Base-by-base conservation (phyloP, 2,888 invertebrate genomes). In the Xanthorhoe designata region DNA sequence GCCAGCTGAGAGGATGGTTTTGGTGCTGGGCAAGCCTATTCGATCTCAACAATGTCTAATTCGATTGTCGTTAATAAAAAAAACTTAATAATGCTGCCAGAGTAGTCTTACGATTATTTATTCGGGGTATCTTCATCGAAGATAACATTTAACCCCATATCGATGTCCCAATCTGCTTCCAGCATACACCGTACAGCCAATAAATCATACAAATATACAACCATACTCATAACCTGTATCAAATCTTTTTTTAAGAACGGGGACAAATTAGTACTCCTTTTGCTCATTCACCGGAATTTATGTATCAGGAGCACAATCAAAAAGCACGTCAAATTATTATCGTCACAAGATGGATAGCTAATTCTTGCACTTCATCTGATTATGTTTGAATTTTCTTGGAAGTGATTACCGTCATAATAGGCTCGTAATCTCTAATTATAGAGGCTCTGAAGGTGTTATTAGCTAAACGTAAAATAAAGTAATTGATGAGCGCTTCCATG, bases 271-370 rank as follows among this genome's bases (percentile, higher is more conserved):
- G 17, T 57, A 13, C 32, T 49, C 47, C 47, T 42, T 42, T 47
- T 17, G 17, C 15, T 47, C 17, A 47, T 47, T 67, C 72, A 75
- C 18, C 52, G 78, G 77, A 82, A 86, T 83, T 84, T 82, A 83
- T 79, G 85, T 90, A 90, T 90, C 90, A 77, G 13, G 42, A 15
- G 42, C 54, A 63, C 24, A 63, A 67, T 60, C 62, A 63, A 38
- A 62, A 47, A 47, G 18, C 80, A 82, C 85, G 90, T 91, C 91
- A 89, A 89, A 89, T 89, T 86, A n/a, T 90, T 92, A 91, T 90
- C 89, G 83, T 86, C 83, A 82, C 77, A 88, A 92, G 92, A 92
- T 92, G 87, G 92, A 92, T 92, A 83, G 89, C 69, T 71, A 72
- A 74, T 74, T 74, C 73, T 69, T 73, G 67, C 56, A 61, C 66